Percentiles rank a stretch among this genome's conserved stretches.
phyloP scores from a whole-genome alignment of 2,113 vertebrate genomes.

The Lampris incognitus region DNA sequence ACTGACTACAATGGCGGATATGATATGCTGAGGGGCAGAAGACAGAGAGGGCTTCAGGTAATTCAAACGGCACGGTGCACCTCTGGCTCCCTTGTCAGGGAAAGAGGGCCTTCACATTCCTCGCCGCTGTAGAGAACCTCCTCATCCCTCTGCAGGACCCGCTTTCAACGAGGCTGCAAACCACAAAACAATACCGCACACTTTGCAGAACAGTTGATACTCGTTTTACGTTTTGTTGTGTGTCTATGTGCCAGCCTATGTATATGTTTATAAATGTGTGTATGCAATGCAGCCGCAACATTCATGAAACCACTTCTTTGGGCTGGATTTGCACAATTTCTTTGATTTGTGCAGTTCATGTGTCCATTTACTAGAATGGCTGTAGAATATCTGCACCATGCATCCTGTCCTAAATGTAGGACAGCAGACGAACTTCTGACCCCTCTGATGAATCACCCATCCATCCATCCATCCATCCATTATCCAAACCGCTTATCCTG shows the following conservation, averaged over 20 bases:
- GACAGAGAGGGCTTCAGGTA: slow-evolving; percentile 57
- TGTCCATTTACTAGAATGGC: too few species aligned
- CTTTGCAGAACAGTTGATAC: too few species aligned
- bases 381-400: too few species aligned
- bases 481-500: too few species aligned
- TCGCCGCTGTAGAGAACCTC: slow-evolving; percentile 41
- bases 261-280: not conserved
- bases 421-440: too few species aligned
- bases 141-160: slow-evolving; percentile 26
- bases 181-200: not conserved
- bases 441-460: too few species aligned
- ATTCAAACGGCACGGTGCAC: slow-evolving; percentile 65
- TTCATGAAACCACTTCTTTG: too few species aligned
- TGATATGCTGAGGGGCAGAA: slow-evolving; percentile 49
- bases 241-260: not conserved
- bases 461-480: too few species aligned
- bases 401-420: too few species aligned
- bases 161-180: slow-evolving; percentile 41
- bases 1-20: slow-evolving; percentile 65
- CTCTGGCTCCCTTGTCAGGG: slow-evolving; percentile 52
- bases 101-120: slow-evolving; percentile 39
- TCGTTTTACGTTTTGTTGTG: not conserved
- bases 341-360: not conserved
- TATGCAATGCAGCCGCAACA: not conserved
- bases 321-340: not conserved